Percentiles rank a stretch among this genome's conserved stretches.
Evolutionary conservation across 2,113 vertebrate genomes (phyloP).

Genomic region (Pelusios castaneus): DNA sequence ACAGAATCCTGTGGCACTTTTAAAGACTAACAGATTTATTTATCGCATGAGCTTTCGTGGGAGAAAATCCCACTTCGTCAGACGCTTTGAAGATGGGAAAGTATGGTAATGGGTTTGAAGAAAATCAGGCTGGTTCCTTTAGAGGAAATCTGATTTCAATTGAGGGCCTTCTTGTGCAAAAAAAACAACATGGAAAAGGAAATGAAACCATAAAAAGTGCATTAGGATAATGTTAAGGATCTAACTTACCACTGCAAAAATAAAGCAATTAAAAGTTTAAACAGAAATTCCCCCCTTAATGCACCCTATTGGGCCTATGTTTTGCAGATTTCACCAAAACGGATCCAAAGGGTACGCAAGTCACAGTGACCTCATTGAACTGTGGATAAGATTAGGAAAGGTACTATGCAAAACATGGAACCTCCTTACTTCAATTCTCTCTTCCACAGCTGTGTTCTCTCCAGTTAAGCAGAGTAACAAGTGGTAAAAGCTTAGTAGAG

Average conservation of each 20-base stretch:
- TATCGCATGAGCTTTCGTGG: too few relatives aligned
- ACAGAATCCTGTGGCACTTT: too few relatives aligned
- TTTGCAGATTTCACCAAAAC: conserved; percentile 22
- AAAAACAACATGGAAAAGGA: conserved; percentile 77
- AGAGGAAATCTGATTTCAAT: conserved; percentile 81
- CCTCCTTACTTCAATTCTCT: not conserved
- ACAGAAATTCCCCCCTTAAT: conserved; percentile 25
- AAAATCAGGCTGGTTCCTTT: conserved; percentile 74
- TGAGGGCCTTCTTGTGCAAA: conserved; percentile 75
- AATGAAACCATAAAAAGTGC: conserved; percentile 84
- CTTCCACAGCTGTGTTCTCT: not conserved
- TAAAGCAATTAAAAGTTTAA: conserved; percentile 65
- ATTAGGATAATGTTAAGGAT: conserved; percentile 77
- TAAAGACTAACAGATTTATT: too few relatives aligned
- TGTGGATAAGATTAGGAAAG: not conserved
- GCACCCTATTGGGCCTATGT: conserved; percentile 15
- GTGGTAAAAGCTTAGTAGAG: not conserved
- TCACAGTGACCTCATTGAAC: not conserved
- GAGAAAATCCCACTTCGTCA: too few relatives aligned
- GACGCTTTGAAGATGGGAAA: too few relatives aligned
- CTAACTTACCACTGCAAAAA: conserved; percentile 69
- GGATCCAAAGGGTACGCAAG: not conserved
- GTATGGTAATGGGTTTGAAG: conserved; percentile 59
- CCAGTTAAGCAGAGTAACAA: not conserved
- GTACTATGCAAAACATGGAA: not conserved